Conservation (phyloP, 35 echinoderm and acorn worm species). For the Apostichopus californicus region DNA sequence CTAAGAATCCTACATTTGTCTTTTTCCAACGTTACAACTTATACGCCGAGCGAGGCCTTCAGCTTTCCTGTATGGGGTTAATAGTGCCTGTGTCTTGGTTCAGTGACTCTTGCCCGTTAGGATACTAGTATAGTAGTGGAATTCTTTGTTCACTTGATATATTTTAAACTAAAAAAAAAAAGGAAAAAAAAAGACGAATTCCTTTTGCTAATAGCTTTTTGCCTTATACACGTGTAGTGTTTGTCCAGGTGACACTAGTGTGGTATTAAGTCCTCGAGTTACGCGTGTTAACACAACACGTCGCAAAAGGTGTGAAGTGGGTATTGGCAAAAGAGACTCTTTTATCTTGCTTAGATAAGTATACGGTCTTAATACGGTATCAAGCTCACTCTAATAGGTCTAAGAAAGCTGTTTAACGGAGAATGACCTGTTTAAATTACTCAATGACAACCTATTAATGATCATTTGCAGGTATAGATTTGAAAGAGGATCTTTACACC, state of each 20-base stretch:
- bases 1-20: neutral
- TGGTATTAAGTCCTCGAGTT: conserved; percentile 15
- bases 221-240: conserved; percentile 7
- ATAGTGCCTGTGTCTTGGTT: neutral
- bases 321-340: neutral
- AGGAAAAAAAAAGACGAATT: neutral
- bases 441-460: neutral
- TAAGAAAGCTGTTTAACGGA: neutral
- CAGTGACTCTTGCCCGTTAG: neutral
- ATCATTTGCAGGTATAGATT: neutral
- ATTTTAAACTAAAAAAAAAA: neutral
- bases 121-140: neutral
- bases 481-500: no score
- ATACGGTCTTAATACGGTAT: neutral
- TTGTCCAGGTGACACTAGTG: conserved; percentile 3
- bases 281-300: conserved; percentile 13
- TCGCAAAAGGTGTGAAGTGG: conserved; percentile 17
- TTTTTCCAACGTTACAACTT: neutral
- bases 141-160: neutral
- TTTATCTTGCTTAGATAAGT: neutral
- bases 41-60: neutral
- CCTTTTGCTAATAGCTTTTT: neutral
- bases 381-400: neutral
- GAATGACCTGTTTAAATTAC: neutral
- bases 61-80: neutral